These are phyloP conservation scores for Apodemia hepburni DNA, from an alignment of 2,888 invertebrate species.

Conservation along the genomic window DNA sequence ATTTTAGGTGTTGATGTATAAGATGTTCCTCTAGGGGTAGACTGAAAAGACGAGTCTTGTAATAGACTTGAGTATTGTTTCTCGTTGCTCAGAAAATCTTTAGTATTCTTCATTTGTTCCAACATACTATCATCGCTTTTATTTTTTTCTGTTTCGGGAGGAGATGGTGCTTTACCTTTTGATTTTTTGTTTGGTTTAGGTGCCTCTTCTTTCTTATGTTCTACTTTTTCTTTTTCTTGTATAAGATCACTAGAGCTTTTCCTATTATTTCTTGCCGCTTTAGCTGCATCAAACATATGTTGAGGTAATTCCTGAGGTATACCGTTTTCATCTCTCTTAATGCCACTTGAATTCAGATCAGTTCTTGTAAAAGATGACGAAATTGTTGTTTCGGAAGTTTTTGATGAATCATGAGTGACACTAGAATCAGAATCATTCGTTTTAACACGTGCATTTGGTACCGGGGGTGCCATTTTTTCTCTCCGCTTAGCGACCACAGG, in stretches of 20 bases:
- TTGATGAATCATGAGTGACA: constrained; percentile 49
- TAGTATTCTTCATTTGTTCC: constrained; percentile 61
- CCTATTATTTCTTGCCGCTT: constrained; percentile 84
- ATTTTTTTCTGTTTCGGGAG: constrained; percentile 77
- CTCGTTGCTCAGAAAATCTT: constrained; percentile 65
- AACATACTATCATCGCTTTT: constrained; percentile 72
- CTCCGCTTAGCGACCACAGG: constrained; percentile 76
- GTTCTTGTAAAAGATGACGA: constrained; percentile 58
- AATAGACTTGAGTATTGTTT: constrained; percentile 64
- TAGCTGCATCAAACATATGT: constrained; percentile 86
- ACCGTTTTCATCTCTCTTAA: constrained; percentile 79
- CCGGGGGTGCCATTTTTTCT: constrained; percentile 72
- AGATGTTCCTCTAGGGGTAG: constrained; percentile 39
- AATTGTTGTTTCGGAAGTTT: constrained; percentile 46
- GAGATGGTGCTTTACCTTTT: constrained; percentile 88
- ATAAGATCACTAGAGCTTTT: constrained; percentile 71
- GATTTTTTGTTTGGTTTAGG: constrained; percentile 76
- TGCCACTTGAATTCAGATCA: constrained; percentile 79
- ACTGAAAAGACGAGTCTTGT: constrained; percentile 45
- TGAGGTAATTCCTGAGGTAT: constrained; percentile 86
- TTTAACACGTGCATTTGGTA: constrained; percentile 68
- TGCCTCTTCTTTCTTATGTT: constrained; percentile 55
- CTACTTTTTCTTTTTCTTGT: constrained; percentile 51
- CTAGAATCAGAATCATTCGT: constrained; percentile 58
- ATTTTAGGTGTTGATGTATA: constrained; percentile 74